Evolutionary conservation across 92 coral and sea anemone genomes (phyloP).

Genomic region (Meandrina meandrites): DNA sequence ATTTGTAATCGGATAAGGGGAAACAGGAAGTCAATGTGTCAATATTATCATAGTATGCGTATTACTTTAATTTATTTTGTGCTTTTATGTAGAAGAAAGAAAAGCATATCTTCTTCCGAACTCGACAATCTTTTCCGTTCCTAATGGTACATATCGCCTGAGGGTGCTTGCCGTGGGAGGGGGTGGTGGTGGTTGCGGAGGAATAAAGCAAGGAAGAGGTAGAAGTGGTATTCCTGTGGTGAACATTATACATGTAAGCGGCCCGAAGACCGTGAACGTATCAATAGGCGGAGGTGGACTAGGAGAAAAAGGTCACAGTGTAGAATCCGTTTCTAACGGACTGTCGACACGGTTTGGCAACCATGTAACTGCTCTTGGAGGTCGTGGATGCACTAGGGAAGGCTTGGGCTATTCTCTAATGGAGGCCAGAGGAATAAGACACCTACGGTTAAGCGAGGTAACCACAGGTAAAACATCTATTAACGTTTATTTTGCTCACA

Average conservation of each 20-base stretch:
- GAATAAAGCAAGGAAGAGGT: constrained; percentile 24
- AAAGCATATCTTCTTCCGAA: background rate
- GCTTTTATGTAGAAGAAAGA: background rate
- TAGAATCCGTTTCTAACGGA: constrained; percentile 20
- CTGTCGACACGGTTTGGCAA: constrained; percentile 27
- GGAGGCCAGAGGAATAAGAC: constrained; percentile 20
- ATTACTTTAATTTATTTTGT: background rate
- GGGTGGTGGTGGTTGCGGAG: constrained; percentile 58
- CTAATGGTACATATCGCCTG: constrained; percentile 38
- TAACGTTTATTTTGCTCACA: background rate
- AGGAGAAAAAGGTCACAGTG: constrained; percentile 29
- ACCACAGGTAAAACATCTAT: constrained; percentile 18
- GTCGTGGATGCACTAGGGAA: constrained; percentile 26
- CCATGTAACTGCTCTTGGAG: constrained; percentile 23
- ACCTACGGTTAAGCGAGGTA: background rate
- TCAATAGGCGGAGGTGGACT: constrained; percentile 56
- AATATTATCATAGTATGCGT: background rate
- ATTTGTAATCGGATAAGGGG: background rate
- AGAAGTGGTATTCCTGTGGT: constrained; percentile 22
- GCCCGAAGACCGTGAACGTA: constrained; percentile 33
- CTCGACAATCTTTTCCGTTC: constrained; percentile 25
- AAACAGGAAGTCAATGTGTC: background rate
- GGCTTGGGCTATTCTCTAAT: background rate
- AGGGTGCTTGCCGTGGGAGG: constrained; percentile 59
- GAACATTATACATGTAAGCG: constrained; percentile 21